Evolutionary conservation across 2,113 vertebrate genomes (phyloP), one percentile per base, ranked within the genome.

Genomic region (Damaliscus lunatus): DNA sequence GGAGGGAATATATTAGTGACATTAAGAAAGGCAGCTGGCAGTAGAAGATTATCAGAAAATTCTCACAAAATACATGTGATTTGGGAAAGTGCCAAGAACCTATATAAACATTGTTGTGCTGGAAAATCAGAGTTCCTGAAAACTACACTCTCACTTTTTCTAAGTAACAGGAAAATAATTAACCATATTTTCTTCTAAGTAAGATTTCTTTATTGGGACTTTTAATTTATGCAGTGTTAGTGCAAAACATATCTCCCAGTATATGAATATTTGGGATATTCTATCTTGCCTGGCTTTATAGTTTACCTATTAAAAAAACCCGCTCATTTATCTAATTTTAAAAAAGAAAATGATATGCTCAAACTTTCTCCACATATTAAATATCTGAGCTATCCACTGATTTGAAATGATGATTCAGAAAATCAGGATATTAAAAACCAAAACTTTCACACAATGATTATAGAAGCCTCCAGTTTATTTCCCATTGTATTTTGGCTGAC

Each of bases 321-420:
- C 5, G 17, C 11, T 84, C 48, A 67, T 92, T 62, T 78, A 87
- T 16, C 29, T 23, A 31, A 53, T 86, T 60, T 91, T 81, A 78
- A 53, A 59, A 91, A 88, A 89, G 36, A 96, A 12, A n/a, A 74
- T 40, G 27, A 5, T 78, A 90, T 40, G 3, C 77, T 43, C 50
- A 88, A 90, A 59, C 16, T 60, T 88, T 78, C 25, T 7, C 31
- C 16, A 77, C 40, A 77, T 78, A 90, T 15, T 55, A 91, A 21
- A 84, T 29, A 86, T 48, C 43, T 82, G 25, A 94, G 71, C 13
- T 82, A 33, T 48, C 48, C 33, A 59, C 14, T 43, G 88, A 93
- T 59, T 91, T 95, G 80, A 95, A 93, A 95, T 13, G 21, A n/a
- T 82, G 19, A 71, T 62, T 92, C 19, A 95, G 50, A 86, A 80